Evolutionary conservation across 2,888 invertebrate species (phyloP).

Genomic region (Xanthorhoe spadicearia): DNA sequence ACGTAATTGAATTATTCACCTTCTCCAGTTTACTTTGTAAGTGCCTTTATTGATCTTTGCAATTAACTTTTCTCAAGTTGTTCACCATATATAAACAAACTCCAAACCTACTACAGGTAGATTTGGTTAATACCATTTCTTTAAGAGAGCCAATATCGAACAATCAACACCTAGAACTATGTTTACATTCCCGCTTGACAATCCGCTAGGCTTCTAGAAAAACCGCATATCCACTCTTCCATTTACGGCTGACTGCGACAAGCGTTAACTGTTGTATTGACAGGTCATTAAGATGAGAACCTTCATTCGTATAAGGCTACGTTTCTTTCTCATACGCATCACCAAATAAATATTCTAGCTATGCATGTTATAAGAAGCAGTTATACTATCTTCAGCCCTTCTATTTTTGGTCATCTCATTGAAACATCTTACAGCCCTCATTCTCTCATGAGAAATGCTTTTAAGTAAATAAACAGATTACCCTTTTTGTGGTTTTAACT

Average conservation of each 20-base stretch:
- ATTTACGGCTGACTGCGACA: constrained; percentile 46
- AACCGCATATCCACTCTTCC: constrained; percentile 57
- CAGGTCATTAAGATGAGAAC: constrained; percentile 40
- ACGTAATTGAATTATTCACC: constrained; percentile 5
- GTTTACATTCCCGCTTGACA: constrained; percentile 56
- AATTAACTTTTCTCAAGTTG: background rate
- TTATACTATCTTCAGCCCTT: constrained; percentile 5
- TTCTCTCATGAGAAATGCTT: constrained; percentile 27
- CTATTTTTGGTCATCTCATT: constrained; percentile 22
- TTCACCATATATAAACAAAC: background rate
- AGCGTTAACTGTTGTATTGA: constrained; percentile 50
- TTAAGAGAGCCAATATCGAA: background rate
- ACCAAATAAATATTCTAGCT: background rate
- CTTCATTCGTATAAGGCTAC: constrained; percentile 20
- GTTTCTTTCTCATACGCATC: constrained; percentile 31
- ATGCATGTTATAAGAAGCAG: constrained; percentile 3
- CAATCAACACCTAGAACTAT: constrained; percentile 48
- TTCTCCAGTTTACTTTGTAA: background rate
- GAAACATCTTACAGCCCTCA: constrained; percentile 23
- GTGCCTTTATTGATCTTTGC: background rate
- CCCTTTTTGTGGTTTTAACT: constrained; percentile 37
- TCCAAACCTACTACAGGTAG: background rate
- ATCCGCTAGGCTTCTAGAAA: constrained; percentile 56
- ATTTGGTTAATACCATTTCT: background rate
- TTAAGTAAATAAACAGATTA: constrained; percentile 40